These are phyloP conservation scores for Lepilemur ruficaudatus DNA, from an alignment of 2,797 vertebrate species.

Conservation along the genomic window DNA sequence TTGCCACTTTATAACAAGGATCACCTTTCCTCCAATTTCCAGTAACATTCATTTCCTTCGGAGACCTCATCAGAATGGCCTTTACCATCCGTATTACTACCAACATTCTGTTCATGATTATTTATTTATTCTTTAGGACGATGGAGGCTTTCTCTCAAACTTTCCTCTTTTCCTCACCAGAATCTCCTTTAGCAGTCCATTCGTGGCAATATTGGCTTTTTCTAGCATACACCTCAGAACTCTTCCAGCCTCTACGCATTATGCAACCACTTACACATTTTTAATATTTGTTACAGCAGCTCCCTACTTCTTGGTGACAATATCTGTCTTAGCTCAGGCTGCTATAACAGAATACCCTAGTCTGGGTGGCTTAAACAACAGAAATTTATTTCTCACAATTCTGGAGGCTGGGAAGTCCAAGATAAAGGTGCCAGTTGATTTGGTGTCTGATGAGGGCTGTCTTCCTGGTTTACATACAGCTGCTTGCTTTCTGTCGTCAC, in stretches of 20 bases:
- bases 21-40: neutral
- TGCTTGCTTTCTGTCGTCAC: neutral
- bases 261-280: neutral
- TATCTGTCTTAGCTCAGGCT: neutral
- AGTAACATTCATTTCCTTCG: neutral
- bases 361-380: neutral
- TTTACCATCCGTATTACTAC: neutral
- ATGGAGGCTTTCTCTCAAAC: neutral
- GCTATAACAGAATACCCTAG: neutral
- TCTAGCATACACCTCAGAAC: neutral
- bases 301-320: neutral
- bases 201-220: neutral
- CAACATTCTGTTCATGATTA: neutral
- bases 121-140: neutral
- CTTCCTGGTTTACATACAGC: neutral
- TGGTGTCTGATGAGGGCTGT: neutral
- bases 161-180: neutral
- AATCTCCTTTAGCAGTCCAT: neutral
- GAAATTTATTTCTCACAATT: neutral
- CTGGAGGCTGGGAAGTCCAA: neutral
- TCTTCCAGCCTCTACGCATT: neutral
- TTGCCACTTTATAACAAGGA: neutral
- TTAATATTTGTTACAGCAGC: neutral
- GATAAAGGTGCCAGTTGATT: neutral
- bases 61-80: neutral